Evolutionary conservation across 2,888 invertebrate genomes (phyloP).

Genomic region (Diplolepis rosae): DNA sequence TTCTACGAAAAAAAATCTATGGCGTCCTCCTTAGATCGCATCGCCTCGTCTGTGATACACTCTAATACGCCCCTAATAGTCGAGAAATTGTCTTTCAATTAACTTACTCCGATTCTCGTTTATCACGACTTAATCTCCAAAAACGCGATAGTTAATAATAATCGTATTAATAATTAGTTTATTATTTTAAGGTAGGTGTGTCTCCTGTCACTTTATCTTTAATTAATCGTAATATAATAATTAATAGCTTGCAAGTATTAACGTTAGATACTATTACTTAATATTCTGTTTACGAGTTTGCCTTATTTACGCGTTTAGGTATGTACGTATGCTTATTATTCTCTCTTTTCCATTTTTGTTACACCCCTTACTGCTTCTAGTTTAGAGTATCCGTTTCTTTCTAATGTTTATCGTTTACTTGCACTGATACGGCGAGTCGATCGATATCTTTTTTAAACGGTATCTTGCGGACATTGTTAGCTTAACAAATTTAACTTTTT

Average conservation of each 20-base stretch:
- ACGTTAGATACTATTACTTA: constrained; percentile 73
- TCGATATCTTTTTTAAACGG: constrained; percentile 40
- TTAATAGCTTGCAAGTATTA: constrained; percentile 72
- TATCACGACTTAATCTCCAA: constrained; percentile 71
- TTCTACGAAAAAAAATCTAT: constrained; percentile 58
- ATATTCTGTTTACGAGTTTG: constrained; percentile 66
- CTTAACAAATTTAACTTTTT: constrained; percentile 28
- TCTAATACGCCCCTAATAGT: constrained; percentile 64
- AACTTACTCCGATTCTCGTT: constrained; percentile 59
- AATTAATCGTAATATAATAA: constrained; percentile 72
- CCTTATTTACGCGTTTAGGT: constrained; percentile 70
- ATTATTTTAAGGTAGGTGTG: constrained; percentile 66
- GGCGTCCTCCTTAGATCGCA: constrained; percentile 50
- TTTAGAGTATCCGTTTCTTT: constrained; percentile 38
- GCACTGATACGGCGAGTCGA: constrained; percentile 52
- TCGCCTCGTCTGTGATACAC: constrained; percentile 43
- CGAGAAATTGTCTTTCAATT: constrained; percentile 63
- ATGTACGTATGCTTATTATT: constrained; percentile 68
- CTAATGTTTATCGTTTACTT: constrained; percentile 45
- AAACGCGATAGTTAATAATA: constrained; percentile 68
- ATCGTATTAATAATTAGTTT: constrained; percentile 71
- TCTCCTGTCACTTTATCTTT: constrained; percentile 63
- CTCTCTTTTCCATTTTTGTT: constrained; percentile 40
- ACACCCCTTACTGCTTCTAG: constrained; percentile 20
- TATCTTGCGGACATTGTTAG: constrained; percentile 42